Evolutionary conservation across 2,888 invertebrate species (phyloP), one percentile per base, ranked within the genome.

Genomic region (Sycophila texana): DNA sequence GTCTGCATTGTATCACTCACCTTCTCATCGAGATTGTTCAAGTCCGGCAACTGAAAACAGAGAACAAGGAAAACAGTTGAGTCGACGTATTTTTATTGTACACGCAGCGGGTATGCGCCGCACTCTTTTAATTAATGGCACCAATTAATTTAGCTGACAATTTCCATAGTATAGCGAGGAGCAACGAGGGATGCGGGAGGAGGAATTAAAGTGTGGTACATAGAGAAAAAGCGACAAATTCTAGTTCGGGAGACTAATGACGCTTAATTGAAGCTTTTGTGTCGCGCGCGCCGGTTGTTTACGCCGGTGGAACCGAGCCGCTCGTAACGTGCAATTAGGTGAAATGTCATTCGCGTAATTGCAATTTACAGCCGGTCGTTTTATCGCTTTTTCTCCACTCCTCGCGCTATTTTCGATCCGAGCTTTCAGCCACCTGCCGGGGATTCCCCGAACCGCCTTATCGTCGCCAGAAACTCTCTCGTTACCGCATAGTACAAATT

Each of bases 21-120:
- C 89, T 88, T 90, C 82, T 89, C 89, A 82, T 90, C 88, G 84
- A 89, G 88, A 71, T 84, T 88, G 83, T 87, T 86, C 77, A 90
- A 78, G 81, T 89, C 88, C 75, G 89, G 89, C 81, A 90, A 83
- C 90, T 90, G 87, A 58, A 88, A 87, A 79, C 81, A 57, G 83
- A 84, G 78, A 80, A 79, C n/a, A 61, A 79, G 74, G 67, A 70
- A 75, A 68, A 66, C 49, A 63, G 47, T 73, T 58, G 7, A 39
- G 10, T 39, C 10, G 47, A 16, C 26, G 30, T 60, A 60, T 39
- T 77, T 39, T 77, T 74, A 74, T 66, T 77, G 60, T 55, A 55
- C 22, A 66, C 74, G 70, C 58, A 57, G 49, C 63, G 20, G 26
- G 18, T 58, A n/a, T 12, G 12, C 16, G 57, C n/a, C 30, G 66